Evolutionary conservation across 2,888 invertebrate species (phyloP).

Genomic region (Physocephala rufipes): DNA sequence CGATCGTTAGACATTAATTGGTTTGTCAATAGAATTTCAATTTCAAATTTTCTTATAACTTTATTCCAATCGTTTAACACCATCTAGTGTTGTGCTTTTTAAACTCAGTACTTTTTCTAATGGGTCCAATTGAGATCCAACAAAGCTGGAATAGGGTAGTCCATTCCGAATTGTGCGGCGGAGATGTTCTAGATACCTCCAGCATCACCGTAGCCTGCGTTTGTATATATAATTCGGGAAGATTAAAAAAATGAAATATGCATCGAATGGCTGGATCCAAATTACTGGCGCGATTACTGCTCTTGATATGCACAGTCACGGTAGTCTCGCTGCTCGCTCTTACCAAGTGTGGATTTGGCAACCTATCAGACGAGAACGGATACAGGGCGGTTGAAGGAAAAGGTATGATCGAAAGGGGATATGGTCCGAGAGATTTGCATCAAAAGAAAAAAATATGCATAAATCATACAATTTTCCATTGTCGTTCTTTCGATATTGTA

Average conservation of each 20-base stretch:
- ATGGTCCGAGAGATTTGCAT: too few species aligned
- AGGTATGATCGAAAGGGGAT: slow-evolving; percentile 12
- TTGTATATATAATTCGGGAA: not conserved
- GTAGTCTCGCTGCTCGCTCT: slow-evolving; percentile 59
- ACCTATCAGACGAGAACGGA: slow-evolving; percentile 51
- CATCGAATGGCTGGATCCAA: slow-evolving; percentile 51
- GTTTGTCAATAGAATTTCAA: not conserved
- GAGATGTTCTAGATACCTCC: too few species aligned
- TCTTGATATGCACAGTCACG: slow-evolving; percentile 61
- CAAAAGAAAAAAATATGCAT: not conserved
- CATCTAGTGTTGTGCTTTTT: too few species aligned
- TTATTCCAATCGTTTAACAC: too few species aligned
- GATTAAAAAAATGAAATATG: slow-evolving; percentile 47
- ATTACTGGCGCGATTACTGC: slow-evolving; percentile 59
- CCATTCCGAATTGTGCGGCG: too few species aligned
- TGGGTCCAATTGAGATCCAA: too few species aligned
- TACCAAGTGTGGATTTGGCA: slow-evolving; percentile 62
- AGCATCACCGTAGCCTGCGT: too few species aligned
- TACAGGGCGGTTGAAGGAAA: slow-evolving; percentile 35
- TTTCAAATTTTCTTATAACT: not conserved
- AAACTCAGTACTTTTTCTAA: too few species aligned
- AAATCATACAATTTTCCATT: not conserved
- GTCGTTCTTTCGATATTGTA: not conserved
- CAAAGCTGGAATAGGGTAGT: too few species aligned
- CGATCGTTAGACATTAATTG: too few species aligned